Conservation (phyloP, 2,797 vertebrate genomes). For the Anableps anableps region DNA sequence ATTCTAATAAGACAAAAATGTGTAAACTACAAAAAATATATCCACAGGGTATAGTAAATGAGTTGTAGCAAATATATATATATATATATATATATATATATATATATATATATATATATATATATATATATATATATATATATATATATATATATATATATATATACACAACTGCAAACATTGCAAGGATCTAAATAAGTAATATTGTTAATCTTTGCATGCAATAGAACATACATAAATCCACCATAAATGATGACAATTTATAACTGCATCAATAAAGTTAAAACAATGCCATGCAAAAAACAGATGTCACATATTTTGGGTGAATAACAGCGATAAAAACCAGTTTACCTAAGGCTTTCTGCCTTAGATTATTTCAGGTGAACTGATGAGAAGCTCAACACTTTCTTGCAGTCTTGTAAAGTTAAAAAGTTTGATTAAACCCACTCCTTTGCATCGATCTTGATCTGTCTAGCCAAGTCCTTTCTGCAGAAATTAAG, state of each 20-base stretch:
- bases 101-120: no score
- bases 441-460: background rate
- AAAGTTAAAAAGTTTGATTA: background rate
- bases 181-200: background rate
- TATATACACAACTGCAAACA: background rate
- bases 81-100: no score
- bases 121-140: no score
- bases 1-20: background rate
- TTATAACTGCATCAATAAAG: background rate
- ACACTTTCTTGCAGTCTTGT: background rate
- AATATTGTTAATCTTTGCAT: background rate
- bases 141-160: no score
- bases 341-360: background rate
- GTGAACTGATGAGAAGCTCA: background rate
- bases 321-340: background rate
- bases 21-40: background rate
- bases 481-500: background rate
- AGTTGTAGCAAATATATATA: background rate
- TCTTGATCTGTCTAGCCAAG: background rate
- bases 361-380: background rate
- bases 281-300: background rate
- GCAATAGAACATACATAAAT: background rate
- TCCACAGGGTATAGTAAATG: background rate
- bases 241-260: background rate
- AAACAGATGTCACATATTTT: background rate